A percentile compares a stretch with the other conserved stretches of the same genome.
Conservation (phyloP, 2,113 vertebrate genomes). For the Prunella himalayana region DNA sequence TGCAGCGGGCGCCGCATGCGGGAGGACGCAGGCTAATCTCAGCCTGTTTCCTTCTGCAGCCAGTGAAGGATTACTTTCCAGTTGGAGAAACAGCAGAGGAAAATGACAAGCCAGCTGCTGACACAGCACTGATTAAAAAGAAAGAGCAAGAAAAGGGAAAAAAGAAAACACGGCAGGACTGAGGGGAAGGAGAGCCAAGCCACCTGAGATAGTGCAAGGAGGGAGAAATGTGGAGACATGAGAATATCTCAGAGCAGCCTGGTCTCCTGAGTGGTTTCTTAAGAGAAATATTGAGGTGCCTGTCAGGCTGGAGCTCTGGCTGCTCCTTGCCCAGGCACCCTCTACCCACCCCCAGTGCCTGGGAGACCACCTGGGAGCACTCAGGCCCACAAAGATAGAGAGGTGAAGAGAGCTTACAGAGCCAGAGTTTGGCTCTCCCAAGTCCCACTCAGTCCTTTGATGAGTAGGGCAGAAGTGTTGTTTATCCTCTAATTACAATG, state of each 20-base stretch:
- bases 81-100: slow-evolving; percentile 13
- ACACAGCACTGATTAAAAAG: slow-evolving; percentile 34
- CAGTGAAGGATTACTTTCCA: slow-evolving; percentile 40
- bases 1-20: fast-evolving
- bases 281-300: not conserved
- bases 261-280: not conserved
- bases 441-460: not conserved
- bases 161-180: not conserved
- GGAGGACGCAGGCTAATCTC: not conserved
- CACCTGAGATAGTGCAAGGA: not conserved
- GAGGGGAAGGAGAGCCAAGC: not conserved
- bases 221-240: not conserved
- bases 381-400: not conserved
- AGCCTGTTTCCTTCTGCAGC: slow-evolving; percentile 9
- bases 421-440: not conserved
- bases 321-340: not conserved
- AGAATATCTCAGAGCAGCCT: not conserved
- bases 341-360: not conserved
- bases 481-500: not conserved
- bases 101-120: slow-evolving; percentile 53
- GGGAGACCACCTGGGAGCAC: not conserved
- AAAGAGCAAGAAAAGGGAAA: not conserved
- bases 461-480: not conserved
- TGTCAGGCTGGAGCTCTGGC: not conserved
- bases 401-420: not conserved